Evolutionary conservation across 2,888 invertebrate genomes (phyloP).

Genomic region (Pseudeuparius sepicola): DNA sequence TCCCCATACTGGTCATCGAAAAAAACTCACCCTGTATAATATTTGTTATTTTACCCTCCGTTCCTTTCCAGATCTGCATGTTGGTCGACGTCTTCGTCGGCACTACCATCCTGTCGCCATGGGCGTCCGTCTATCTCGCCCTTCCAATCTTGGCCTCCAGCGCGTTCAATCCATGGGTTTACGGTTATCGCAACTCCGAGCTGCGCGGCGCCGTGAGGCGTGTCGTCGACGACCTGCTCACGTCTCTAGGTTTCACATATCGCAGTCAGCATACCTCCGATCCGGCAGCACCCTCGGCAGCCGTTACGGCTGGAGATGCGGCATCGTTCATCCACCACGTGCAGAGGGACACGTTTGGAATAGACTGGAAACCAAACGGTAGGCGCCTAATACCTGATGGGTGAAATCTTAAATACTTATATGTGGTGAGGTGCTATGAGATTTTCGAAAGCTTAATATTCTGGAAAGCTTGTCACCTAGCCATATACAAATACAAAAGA

Average conservation of each 20-base stretch:
- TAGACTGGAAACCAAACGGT: conserved; percentile 30
- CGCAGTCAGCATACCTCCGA: conserved; percentile 34
- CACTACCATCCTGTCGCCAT: conserved; percentile 42
- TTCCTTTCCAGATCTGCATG: conserved; percentile 42
- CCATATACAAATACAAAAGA: too few relatives aligned
- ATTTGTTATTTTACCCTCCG: too few relatives aligned
- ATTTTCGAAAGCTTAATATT: too few relatives aligned
- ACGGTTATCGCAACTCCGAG: conserved; percentile 53
- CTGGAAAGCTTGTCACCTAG: too few relatives aligned
- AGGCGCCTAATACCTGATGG: too few relatives aligned
- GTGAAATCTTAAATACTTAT: too few relatives aligned
- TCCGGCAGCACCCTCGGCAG: conserved; percentile 33
- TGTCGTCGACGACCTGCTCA: conserved; percentile 44
- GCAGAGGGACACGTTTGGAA: conserved; percentile 29
- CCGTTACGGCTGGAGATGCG: conserved; percentile 36
- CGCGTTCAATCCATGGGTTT: conserved; percentile 55
- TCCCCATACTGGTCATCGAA: too few relatives aligned
- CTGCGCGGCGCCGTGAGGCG: conserved; percentile 48
- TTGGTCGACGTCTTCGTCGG: conserved; percentile 44
- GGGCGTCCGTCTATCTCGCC: conserved; percentile 46
- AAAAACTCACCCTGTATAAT: too few relatives aligned
- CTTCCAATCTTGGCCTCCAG: conserved; percentile 50
- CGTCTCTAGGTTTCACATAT: conserved; percentile 37
- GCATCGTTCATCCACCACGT: conserved; percentile 37
- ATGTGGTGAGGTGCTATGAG: too few relatives aligned